Percentiles rank a stretch among this genome's conserved stretches.
These are phyloP conservation scores for Manacus vitellinus DNA, from an alignment of 2,113 vertebrate genomes.

Conservation along the genomic window DNA sequence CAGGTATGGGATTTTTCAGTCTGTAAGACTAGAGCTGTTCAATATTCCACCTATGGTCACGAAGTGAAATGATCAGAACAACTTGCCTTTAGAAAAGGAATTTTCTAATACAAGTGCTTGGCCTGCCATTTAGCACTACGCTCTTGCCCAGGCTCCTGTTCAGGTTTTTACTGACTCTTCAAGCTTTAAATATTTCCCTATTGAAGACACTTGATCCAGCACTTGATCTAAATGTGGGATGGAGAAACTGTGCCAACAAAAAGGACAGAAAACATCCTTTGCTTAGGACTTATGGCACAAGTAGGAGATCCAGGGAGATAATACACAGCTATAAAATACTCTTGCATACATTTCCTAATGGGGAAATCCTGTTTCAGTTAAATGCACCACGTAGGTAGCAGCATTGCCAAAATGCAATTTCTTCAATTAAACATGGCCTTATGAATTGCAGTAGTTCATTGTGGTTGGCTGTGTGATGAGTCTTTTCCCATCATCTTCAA, in stretches of 20 bases:
- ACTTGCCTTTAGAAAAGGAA: neutral
- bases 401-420: neutral
- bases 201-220: neutral
- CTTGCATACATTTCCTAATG: neutral
- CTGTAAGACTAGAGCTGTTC: neutral
- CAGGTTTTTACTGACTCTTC: neutral
- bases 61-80: neutral
- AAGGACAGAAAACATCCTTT: neutral
- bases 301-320: neutral
- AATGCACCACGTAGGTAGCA: neutral
- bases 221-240: neutral
- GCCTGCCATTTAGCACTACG: neutral
- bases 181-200: neutral
- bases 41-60: neutral
- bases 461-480: neutral
- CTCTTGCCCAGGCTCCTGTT: neutral
- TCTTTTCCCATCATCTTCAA: neutral
- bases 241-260: neutral
- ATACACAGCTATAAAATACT: neutral
- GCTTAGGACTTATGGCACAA: neutral
- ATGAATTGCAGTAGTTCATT: neutral
- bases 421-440: neutral
- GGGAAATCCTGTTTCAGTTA: neutral
- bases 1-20: neutral
- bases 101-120: neutral